phyloP scores from a whole-genome alignment of 2,113 vertebrate genomes.

The Corvus moneduloides region DNA sequence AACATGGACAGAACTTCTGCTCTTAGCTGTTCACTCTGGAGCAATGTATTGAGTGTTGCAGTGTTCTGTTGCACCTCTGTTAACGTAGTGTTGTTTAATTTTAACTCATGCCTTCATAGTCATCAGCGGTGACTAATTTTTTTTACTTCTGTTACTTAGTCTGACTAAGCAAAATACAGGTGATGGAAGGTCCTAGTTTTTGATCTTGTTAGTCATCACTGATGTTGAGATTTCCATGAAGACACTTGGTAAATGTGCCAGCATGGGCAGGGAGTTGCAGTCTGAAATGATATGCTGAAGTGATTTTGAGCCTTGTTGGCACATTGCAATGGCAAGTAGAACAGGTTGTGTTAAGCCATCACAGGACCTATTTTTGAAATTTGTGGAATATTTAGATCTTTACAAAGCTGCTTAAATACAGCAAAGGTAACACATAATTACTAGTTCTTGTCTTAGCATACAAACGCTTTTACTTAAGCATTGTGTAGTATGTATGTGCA shows the following conservation, averaged over 20 bases:
- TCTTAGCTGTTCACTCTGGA: background rate
- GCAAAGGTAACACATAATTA: background rate
- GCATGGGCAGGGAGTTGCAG: background rate
- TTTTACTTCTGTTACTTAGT: background rate
- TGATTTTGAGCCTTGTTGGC: background rate
- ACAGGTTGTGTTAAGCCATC: background rate
- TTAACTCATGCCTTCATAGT: background rate
- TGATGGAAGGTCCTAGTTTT: background rate
- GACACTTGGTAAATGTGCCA: background rate
- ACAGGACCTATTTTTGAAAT: background rate
- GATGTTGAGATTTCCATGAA: background rate
- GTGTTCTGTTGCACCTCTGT: background rate
- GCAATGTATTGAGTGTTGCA: background rate
- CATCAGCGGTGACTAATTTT: background rate
- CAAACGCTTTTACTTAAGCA: background rate
- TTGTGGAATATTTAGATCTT: background rate
- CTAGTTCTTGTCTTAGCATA: background rate
- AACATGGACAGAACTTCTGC: background rate
- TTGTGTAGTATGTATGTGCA: background rate
- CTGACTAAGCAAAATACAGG: background rate
- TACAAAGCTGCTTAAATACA: background rate
- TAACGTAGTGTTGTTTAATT: background rate
- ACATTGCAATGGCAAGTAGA: background rate
- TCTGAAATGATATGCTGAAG: background rate
- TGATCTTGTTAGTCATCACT: rapidly evolving